Evolutionary conservation across 2,888 invertebrate species (phyloP), one percentile per base, ranked within the genome.

Genomic region (Andrena bucephala): DNA sequence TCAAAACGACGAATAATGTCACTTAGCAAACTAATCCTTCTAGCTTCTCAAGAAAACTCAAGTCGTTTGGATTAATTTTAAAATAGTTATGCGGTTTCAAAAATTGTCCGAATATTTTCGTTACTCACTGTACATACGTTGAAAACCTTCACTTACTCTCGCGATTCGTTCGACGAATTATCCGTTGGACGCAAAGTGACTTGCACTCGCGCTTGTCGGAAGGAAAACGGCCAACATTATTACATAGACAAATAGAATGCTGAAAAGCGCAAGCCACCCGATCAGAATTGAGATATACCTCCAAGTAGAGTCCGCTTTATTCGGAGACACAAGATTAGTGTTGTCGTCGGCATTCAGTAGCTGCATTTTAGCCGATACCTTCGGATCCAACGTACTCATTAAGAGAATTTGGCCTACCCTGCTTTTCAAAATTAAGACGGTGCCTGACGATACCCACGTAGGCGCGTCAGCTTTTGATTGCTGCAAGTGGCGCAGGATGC

Each of bases 381-480:
- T 89, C 1, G 92, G 91, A 71, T 93, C 92, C 16, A 92, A 82
- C 42, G 90, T 86, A 60, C 84, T 90, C 10, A 92, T n/a, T 33
- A 92, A 73, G 33, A 93, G 81, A 62, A 92, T 70, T 63, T 92
- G 91, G 0, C 93, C 93, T 8, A 86, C 24, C 85, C 83, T 91
- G 71, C 90, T 92, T 66, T 78, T 82, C n/a, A 93, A 77, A 33
- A 92, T 83, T 0, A 48, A 29, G 1, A 86, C 82, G 0, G 90
- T 90, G 3, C 48, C 48, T 8, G 81, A 75, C 2, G 87, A 82
- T 6, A 93, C 69, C 90, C 92, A 91, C 6, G 29, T 3, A 0
- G 93, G 93, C 57, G 91, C 87, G 0, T 87, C 70, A 3, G 59
- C 65, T 6, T 80, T 85, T n/a, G 87, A 66, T 33, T 85, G 83